Percentiles rank a stretch among this genome's conserved stretches.
These are phyloP conservation scores for Rhabditoides inermis DNA, from an alignment of 2,888 invertebrate species.

Conservation along the genomic window DNA sequence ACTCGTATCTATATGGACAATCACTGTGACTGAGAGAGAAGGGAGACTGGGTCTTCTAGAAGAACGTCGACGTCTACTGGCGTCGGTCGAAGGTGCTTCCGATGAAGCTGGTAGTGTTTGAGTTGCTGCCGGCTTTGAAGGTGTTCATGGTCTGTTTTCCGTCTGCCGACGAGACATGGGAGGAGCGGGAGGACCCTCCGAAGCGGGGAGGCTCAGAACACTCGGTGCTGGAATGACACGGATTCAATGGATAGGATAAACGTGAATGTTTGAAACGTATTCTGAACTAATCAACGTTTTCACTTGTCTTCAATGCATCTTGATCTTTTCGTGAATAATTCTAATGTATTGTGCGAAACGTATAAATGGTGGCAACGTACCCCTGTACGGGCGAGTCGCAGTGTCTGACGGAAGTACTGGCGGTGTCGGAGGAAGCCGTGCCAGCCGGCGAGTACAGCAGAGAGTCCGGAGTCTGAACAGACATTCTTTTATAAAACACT, in stretches of 20 bases:
- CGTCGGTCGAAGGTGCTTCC: conserved; percentile 24
- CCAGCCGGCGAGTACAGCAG: conserved; percentile 27
- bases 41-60: conserved; percentile 18
- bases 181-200: conserved; percentile 30
- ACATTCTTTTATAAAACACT: no score
- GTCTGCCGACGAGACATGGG: conserved; percentile 31
- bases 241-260: no score
- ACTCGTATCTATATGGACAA: no score
- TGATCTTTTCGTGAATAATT: no score
- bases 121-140: conserved; percentile 18
- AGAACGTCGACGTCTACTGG: conserved; percentile 9
- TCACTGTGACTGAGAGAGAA: no score
- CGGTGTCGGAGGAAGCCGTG: conserved; percentile 26
- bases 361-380: neutral
- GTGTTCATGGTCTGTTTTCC: conserved; percentile 24
- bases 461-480: conserved; percentile 25
- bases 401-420: conserved; percentile 12
- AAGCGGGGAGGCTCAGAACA: conserved; percentile 4
- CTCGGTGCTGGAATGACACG: no score
- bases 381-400: conserved; percentile 28
- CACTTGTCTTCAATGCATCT: no score
- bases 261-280: no score
- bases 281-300: no score
- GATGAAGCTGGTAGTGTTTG: conserved; percentile 19
- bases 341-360: no score